Evolutionary conservation across 1,140 invertebrate species (phyloP).

Genomic region (Ceratoteleas bidentatus): DNA sequence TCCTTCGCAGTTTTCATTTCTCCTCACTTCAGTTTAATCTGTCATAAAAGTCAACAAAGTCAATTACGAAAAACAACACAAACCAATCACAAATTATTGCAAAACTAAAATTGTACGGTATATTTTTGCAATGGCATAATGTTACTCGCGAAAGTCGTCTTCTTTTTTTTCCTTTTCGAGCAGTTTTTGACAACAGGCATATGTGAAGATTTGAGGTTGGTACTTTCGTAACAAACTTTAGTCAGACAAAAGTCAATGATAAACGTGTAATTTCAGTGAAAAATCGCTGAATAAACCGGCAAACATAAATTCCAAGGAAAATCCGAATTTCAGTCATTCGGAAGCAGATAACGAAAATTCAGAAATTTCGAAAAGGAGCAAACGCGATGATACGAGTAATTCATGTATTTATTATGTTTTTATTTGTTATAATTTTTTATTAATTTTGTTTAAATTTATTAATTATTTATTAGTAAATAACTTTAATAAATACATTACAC

Average conservation of each 20-base stretch:
- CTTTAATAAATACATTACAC: too few relatives aligned
- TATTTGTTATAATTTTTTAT: too few relatives aligned
- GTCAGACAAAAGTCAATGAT: too few relatives aligned
- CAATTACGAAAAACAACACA: too few relatives aligned
- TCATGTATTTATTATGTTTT: neutral
- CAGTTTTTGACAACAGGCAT: neutral
- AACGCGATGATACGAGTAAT: slow-evolving; percentile 3
- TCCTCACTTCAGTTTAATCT: too few relatives aligned
- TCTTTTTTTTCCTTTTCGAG: neutral
- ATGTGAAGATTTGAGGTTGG: neutral
- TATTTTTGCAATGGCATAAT: neutral
- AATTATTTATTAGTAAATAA: too few relatives aligned
- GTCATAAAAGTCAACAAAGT: too few relatives aligned
- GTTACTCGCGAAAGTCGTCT: neutral
- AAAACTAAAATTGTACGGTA: too few relatives aligned
- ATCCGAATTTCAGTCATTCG: neutral
- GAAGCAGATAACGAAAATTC: neutral
- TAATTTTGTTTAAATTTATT: too few relatives aligned
- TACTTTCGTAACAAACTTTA: too few relatives aligned
- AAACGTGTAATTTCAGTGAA: neutral
- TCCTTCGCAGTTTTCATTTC: too few relatives aligned
- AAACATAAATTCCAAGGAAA: neutral
- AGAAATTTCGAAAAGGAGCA: slow-evolving; percentile 10
- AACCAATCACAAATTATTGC: too few relatives aligned
- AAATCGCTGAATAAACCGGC: neutral